Conservation (phyloP, 2,888 invertebrate species). For the Spodoptera exigua region DNA sequence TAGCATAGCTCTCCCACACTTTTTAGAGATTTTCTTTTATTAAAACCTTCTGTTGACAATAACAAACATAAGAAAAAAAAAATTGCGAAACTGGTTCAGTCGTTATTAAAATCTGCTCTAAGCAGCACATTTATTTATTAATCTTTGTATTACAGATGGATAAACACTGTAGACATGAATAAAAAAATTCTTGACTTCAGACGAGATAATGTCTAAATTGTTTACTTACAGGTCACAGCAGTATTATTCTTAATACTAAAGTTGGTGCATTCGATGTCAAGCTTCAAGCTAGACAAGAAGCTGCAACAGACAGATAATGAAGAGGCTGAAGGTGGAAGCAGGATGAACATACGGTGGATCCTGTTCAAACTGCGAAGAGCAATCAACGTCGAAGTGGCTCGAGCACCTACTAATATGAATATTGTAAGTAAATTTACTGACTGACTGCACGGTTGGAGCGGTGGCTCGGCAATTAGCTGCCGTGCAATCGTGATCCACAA, state of each 20-base stretch:
- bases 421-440: slow-evolving; percentile 92
- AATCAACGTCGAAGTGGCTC: slow-evolving; percentile 94
- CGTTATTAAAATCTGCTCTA: no score
- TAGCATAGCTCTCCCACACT: no score
- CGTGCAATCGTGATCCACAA: no score
- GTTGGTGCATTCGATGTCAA: slow-evolving; percentile 82
- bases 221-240: slow-evolving; percentile 82
- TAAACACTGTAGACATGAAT: no score
- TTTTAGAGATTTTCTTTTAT: no score
- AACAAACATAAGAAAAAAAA: no score
- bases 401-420: slow-evolving; percentile 90
- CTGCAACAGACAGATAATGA: slow-evolving; percentile 67
- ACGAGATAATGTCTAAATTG: not conserved
- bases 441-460: no score
- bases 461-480: no score
- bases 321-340: slow-evolving; percentile 77
- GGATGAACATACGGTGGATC: slow-evolving; percentile 93
- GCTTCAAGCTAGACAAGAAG: slow-evolving; percentile 70
- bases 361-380: slow-evolving; percentile 92
- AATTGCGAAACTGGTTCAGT: no score
- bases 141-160: no score
- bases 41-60: no score
- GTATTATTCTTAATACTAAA: slow-evolving; percentile 85
- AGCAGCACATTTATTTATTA: no score
- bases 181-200: not conserved